These are phyloP conservation scores for Pithys albifrons DNA, from an alignment of 2,113 vertebrate species.

Conservation along the genomic window DNA sequence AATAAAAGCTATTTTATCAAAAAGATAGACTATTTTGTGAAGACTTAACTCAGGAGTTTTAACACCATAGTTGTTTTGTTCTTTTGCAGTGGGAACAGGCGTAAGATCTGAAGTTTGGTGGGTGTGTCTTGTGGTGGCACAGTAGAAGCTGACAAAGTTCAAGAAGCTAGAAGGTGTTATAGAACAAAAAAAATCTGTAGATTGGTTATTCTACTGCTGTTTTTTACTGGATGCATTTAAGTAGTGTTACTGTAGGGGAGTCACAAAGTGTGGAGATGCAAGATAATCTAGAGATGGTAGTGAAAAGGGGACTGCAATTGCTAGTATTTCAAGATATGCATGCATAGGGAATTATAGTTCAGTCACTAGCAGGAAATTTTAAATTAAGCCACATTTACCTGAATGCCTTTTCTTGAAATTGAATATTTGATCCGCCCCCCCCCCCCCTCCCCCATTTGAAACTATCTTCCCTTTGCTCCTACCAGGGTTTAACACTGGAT, in stretches of 20 bases:
- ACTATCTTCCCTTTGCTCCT: conserved; percentile 26
- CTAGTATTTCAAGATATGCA: not conserved
- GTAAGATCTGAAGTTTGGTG: not conserved
- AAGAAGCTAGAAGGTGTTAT: not conserved
- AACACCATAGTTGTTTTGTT: not conserved
- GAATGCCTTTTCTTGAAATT: conserved; percentile 1
- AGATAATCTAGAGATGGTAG: not conserved
- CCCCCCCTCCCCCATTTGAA: not conserved
- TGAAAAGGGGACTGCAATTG: not conserved
- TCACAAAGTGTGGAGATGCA: not conserved
- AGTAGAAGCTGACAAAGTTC: not conserved
- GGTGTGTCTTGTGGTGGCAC: not conserved
- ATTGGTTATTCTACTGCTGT: not conserved
- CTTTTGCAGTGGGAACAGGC: not conserved
- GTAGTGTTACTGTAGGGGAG: not conserved
- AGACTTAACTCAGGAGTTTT: not conserved
- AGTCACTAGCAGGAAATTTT: not conserved
- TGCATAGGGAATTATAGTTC: not conserved
- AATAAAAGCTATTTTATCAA: not conserved
- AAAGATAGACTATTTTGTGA: not conserved
- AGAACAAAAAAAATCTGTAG: not conserved
- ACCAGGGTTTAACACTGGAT: conserved; percentile 17
- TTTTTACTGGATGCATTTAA: not conserved
- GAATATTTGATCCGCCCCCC: not conserved
- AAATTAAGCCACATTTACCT: not conserved